Percentiles rank a stretch among this genome's conserved stretches.
phyloP scores from a whole-genome alignment of 1,140 invertebrate species.

The Pollicipes pollicipes region DNA sequence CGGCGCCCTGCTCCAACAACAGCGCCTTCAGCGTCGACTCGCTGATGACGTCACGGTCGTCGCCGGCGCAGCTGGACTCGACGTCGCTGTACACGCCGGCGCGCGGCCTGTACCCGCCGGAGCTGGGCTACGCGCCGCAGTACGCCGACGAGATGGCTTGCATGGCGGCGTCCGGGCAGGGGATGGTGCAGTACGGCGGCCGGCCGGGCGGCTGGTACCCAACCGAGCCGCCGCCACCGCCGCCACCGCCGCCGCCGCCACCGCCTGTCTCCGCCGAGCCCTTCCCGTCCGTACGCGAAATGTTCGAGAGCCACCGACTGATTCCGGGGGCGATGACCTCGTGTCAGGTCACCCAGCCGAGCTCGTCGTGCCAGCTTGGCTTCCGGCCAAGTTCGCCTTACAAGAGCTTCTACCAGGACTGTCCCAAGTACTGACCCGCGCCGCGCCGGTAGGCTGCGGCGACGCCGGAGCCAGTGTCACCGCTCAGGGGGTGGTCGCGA shows the following conservation, averaged over 20 bases:
- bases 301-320: conserved; percentile 19
- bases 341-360: conserved; percentile 9
- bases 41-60: conserved; percentile 27
- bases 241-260: conserved; percentile 5
- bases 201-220: conserved; percentile 16
- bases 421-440: neutral
- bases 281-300: conserved; percentile 19
- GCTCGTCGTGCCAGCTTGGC: conserved; percentile 19
- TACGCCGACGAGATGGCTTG: conserved; percentile 8
- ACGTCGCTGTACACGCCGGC: conserved; percentile 12
- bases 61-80: conserved; percentile 11
- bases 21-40: conserved; percentile 34
- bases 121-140: neutral
- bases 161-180: conserved; percentile 12
- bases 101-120: conserved; percentile 13
- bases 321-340: neutral
- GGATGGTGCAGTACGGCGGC: conserved; percentile 12
- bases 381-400: conserved; percentile 19
- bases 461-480: neutral
- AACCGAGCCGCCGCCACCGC: conserved; percentile 11
- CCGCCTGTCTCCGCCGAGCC: conserved; percentile 6
- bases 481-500: too few species aligned
- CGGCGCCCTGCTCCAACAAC: neutral
- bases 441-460: neutral
- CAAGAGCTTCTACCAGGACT: conserved; percentile 16